Evolutionary conservation across 2,113 vertebrate species (phyloP), one percentile per base, ranked within the genome.

Genomic region (Myotis lucifugus): DNA sequence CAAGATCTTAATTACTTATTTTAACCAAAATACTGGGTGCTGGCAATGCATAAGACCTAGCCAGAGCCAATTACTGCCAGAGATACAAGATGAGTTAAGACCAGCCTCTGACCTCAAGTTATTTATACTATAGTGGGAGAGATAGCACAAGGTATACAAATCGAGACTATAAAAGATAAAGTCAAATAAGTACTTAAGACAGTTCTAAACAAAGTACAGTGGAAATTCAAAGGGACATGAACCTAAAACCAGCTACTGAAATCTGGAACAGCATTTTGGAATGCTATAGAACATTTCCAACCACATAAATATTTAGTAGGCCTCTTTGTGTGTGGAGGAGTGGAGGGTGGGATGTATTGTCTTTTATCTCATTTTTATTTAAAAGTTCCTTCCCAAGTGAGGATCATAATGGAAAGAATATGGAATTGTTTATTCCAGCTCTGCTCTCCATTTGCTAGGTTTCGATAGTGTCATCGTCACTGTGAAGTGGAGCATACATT

Each of bases 1-100:
- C 10, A 88, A 94, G 34, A 69, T 91, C 54, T 86, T 86, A 89
- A 82, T 92, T 79, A 56, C 37, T 93, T 95, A 64, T 90, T 92
- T 87, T 79, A 94, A 76, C 37, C 48, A 73, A 85, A 95, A 78
- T 88, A 79, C 74, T 79, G 85, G 37, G 64, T 86, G 10, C 29
- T 37, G 84, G 40, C 52, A 70, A 0, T 84, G 15, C 78, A 15
- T 91, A 88, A 69, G 48, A 74, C 32, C 4, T 61, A 61, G 59
- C 23, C 12, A 84, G 61, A 88, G 42, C 17, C 74, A 56, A 7
- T 94, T 61, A 59, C 59, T 96, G 23, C 7, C 72, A 25, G 54
- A 96, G 25, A 42, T 73, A 15, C 11, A 86, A 48, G 72, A 34
- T 73, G 59, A 61, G 23, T 93, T 91, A 72, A 90, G 85, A 77